These are phyloP conservation scores for Acropternis orthonyx DNA, from an alignment of 2,797 vertebrate species.

Conservation along the genomic window DNA sequence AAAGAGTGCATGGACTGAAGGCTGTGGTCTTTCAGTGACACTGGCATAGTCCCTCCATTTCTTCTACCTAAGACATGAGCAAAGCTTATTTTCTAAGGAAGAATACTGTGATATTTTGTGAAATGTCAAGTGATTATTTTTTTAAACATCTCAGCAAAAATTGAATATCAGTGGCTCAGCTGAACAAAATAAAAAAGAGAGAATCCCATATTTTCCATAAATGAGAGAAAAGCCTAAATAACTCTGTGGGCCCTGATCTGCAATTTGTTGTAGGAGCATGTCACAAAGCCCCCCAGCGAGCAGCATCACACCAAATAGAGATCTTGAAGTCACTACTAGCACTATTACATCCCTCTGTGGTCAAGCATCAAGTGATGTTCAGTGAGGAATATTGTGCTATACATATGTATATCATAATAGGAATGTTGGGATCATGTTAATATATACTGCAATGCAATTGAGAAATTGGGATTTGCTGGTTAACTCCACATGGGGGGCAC, in stretches of 20 bases:
- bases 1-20: neutral
- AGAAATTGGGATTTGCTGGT: neutral
- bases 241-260: neutral
- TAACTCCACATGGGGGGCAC: neutral
- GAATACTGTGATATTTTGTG: slow-evolving; percentile 2
- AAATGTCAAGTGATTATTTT: slow-evolving; percentile 41
- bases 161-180: neutral
- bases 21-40: neutral
- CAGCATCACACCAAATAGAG: neutral
- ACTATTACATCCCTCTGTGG: neutral
- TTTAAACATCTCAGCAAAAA: neutral
- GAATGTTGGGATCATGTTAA: neutral
- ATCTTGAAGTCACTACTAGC: neutral
- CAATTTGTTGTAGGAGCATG: rapidly evolving
- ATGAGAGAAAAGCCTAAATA: neutral
- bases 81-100: neutral
- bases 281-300: neutral
- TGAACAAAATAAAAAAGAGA: neutral
- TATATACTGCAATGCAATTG: neutral
- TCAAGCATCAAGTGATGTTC: neutral
- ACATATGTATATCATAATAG: neutral
- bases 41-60: neutral
- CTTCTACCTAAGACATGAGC: neutral
- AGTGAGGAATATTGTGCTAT: neutral
- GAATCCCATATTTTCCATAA: neutral